A percentile compares a stretch with the other conserved stretches of the same genome.
Evolutionary conservation across 2,113 vertebrate genomes (phyloP).

Genomic region (Brachyistius frenatus): DNA sequence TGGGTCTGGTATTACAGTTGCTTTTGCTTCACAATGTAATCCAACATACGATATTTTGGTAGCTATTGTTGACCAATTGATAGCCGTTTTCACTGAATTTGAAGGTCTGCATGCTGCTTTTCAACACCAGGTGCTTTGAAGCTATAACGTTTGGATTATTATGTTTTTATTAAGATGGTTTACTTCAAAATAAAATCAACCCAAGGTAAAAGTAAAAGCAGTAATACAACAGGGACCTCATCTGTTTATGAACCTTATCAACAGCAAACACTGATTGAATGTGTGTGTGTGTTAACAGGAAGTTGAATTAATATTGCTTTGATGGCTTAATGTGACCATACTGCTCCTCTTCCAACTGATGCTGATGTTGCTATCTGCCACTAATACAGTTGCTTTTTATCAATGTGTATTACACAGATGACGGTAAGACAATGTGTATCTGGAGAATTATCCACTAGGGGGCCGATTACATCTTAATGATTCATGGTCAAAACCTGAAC

Average conservation of each 20-base stretch:
- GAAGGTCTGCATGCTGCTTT: conserved; percentile 2
- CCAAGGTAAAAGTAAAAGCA: too few relatives aligned
- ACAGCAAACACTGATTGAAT: not conserved
- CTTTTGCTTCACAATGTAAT: conserved; percentile 22
- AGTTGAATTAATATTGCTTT: not conserved
- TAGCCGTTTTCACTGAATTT: conserved; percentile 3
- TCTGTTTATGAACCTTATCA: too few relatives aligned
- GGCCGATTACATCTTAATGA: not conserved
- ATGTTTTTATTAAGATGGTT: not conserved
- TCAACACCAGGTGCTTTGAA: not conserved
- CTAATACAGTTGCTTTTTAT: not conserved
- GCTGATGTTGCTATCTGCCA: not conserved
- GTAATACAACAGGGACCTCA: too few relatives aligned
- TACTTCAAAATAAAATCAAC: not conserved
- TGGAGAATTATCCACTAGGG: too few relatives aligned
- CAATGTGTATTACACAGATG: not conserved
- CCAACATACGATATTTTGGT: not conserved
- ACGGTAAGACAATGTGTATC: too few relatives aligned
- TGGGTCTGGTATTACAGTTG: not conserved
- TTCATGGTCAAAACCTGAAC: not conserved
- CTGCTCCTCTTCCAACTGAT: not conserved
- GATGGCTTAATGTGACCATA: not conserved
- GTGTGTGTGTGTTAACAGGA: not conserved
- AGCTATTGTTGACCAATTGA: conserved; percentile 4
- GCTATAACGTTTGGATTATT: not conserved